Base-by-base conservation (phyloP, 2,113 vertebrate genomes). In the Oceanites oceanicus region DNA sequence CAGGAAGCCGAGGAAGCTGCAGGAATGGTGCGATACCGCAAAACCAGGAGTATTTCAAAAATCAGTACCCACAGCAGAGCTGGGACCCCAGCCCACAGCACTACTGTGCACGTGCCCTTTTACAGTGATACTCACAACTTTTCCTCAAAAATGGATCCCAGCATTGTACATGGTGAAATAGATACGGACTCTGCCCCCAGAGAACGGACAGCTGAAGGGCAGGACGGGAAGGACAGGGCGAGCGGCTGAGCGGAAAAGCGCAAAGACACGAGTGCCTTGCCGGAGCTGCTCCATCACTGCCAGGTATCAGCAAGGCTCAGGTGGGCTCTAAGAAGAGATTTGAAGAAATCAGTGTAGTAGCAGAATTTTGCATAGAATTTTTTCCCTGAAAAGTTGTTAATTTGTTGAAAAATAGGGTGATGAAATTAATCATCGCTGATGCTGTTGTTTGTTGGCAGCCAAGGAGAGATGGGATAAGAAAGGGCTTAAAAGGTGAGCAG, bases 101-200 rank as follows among this genome's bases (percentile, higher is more conserved):
- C 47, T 11, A 3, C 70, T 9, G 30, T 6, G 44, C 4, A 1
- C 6, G 32, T 15, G 59, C 82, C 72, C 32, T 8, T 7, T 21
- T 3, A 7, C 53, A 11, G 63, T 3, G 7, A 6, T 5, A 2
- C 27, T 22, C 1, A 0, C 34, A n/a, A 7, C 55, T n/a, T 27
- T 61, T 38, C 45, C 78, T 40, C 55, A 26, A 3, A 25, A 34
- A 11, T 2, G 2, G 29, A 8, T 30, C 63, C 47, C 2, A 0
- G 53, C 5, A 0, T 8, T 3, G 47, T 7, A 22, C 5, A 0
- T 2, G 8, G 32, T 0, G 1, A 38, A 13, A 15, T 1, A 7
- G 50, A 7, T 7, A 4, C 1, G 3, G 66, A 19, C 66, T 59
- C 16, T 66, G 74, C 4, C 32, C 49, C 13, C 5, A 1, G n/a